Evolutionary conservation across 2,797 vertebrate species (phyloP).

Genomic region (Pseudochirops corinnae): DNA sequence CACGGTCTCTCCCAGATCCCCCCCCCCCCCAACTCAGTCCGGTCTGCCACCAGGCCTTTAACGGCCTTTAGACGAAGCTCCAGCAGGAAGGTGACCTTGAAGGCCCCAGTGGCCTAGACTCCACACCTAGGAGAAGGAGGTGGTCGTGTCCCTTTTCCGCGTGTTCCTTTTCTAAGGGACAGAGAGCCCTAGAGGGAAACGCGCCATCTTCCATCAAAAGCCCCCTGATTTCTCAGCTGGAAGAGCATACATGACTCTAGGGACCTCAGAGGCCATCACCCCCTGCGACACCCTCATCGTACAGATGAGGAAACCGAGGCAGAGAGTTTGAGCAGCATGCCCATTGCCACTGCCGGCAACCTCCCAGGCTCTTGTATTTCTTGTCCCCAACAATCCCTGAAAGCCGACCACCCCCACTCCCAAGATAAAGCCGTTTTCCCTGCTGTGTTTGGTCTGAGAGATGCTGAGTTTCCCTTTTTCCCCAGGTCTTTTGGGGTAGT

Average conservation of each 20-base stretch:
- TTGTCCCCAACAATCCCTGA: neutral
- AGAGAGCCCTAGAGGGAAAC: neutral
- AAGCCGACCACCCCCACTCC: too few species aligned
- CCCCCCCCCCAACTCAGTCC: neutral
- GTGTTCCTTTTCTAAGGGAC: too few species aligned
- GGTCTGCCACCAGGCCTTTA: neutral
- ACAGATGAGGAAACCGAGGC: neutral
- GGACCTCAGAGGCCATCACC: neutral
- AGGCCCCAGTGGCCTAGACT: neutral
- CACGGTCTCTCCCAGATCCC: neutral
- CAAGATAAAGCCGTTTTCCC: neutral
- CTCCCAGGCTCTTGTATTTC: neutral
- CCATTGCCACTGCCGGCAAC: neutral
- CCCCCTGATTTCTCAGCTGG: neutral
- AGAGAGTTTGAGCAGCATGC: neutral
- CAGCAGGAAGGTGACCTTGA: neutral
- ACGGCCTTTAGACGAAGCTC: too few species aligned
- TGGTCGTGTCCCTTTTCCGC: neutral
- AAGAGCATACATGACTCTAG: too few species aligned
- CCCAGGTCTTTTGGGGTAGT: conserved; percentile 98
- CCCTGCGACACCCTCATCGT: too few species aligned
- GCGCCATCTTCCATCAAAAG: neutral
- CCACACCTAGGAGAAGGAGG: neutral
- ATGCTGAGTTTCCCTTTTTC: neutral
- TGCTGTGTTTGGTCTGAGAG: neutral